Evolutionary conservation across 2,113 vertebrate genomes (phyloP).

Genomic region (Aix galericulata): DNA sequence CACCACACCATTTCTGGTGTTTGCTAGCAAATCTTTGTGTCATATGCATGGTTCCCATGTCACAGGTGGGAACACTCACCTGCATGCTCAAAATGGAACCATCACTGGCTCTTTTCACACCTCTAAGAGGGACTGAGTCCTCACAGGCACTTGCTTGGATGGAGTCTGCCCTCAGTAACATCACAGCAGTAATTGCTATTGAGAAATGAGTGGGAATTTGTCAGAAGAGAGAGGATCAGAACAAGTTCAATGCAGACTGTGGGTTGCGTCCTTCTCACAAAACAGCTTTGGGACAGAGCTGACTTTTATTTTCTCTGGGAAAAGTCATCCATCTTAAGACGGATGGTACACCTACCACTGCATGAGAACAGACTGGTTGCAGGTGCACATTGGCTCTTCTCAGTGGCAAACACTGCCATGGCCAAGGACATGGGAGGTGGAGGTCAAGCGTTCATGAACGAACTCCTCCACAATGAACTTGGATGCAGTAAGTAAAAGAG

Average conservation of each 20-base stretch:
- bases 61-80: not conserved
- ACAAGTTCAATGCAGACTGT: not conserved
- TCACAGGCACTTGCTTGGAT: not conserved
- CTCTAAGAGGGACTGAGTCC: not conserved
- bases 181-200: accelerated
- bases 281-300: not conserved
- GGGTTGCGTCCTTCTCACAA: not conserved
- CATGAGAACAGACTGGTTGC: accelerated
- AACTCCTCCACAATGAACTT: accelerated
- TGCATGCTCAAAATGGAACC: not conserved
- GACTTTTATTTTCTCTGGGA: not conserved
- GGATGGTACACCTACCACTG: accelerated
- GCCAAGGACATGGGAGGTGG: not conserved
- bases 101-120: not conserved
- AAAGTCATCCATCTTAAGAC: not conserved
- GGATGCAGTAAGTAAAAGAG: not conserved
- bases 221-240: not conserved
- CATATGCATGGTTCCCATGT: accelerated
- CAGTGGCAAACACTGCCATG: not conserved
- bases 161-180: not conserved
- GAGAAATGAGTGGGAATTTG: not conserved
- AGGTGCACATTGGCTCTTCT: not conserved
- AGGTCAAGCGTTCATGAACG: not conserved
- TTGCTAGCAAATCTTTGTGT: accelerated
- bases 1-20: accelerated